Percentiles rank a stretch among this genome's conserved stretches.
Evolutionary conservation across 1,140 invertebrate genomes (phyloP).

Genomic region (Drosophila triauraria): DNA sequence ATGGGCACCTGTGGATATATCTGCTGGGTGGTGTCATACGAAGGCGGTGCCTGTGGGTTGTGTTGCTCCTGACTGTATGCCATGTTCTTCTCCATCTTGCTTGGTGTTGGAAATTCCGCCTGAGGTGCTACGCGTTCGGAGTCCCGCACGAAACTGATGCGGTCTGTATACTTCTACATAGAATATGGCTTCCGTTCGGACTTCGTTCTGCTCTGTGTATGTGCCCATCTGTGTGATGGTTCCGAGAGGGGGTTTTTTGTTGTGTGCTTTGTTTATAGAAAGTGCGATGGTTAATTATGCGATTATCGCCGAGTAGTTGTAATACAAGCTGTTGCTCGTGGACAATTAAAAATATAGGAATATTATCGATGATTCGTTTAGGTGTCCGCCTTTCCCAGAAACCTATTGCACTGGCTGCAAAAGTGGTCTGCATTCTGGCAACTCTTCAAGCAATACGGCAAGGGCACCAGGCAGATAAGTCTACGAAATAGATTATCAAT

Average conservation of each 20-base stretch:
- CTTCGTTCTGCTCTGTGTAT: neutral
- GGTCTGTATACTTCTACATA: neutral
- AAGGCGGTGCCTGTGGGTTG: slow-evolving; percentile 4
- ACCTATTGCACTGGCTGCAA: slow-evolving; percentile 88
- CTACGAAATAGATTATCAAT: slow-evolving; percentile 10
- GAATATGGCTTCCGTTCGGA: neutral
- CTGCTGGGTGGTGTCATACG: slow-evolving; percentile 22
- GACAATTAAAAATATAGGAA: neutral
- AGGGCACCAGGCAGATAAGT: slow-evolving; percentile 81
- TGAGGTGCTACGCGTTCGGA: slow-evolving; percentile 16
- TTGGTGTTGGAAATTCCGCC: neutral
- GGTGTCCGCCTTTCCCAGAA: slow-evolving; percentile 86
- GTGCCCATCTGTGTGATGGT: neutral
- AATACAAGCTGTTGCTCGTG: neutral
- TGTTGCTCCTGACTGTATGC: neutral
- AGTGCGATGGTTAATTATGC: neutral
- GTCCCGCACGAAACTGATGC: slow-evolving; percentile 8
- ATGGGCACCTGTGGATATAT: slow-evolving; percentile 8
- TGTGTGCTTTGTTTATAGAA: neutral
- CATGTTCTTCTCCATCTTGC: slow-evolving; percentile 27
- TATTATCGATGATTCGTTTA: slow-evolving; percentile 2
- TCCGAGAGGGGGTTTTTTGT: neutral
- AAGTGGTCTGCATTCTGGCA: slow-evolving; percentile 88
- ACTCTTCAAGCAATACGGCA: slow-evolving; percentile 88
- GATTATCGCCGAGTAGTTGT: neutral